Conservation (phyloP, 2,888 invertebrate species). For the Salpingus planirostris region DNA sequence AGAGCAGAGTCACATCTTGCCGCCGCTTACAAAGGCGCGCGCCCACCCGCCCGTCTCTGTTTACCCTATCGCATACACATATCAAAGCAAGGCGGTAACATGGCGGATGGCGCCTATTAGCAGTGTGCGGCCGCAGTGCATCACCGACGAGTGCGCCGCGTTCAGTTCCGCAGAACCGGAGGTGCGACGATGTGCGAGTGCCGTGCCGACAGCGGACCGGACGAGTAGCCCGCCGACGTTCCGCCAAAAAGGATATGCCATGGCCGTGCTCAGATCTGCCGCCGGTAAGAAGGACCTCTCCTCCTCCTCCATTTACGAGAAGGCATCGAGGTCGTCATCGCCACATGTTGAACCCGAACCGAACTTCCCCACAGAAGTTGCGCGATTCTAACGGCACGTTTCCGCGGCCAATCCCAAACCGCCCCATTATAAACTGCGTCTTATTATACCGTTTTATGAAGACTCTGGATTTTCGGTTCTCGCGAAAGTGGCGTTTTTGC, state of each 20-base stretch:
- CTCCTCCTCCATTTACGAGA: background rate
- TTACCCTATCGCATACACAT: conserved; percentile 30
- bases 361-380: too few relatives aligned
- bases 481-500: background rate
- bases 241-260: conserved; percentile 27
- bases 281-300: conserved; percentile 31
- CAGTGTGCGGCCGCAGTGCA: conserved; percentile 29
- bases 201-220: conserved; percentile 9
- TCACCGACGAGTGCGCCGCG: conserved; percentile 24
- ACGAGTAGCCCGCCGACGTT: too few relatives aligned
- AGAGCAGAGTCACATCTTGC: conserved; percentile 19
- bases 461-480: too few relatives aligned
- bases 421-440: too few relatives aligned
- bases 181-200: conserved; percentile 11
- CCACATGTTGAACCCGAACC: too few relatives aligned
- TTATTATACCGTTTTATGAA: too few relatives aligned
- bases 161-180: conserved; percentile 27
- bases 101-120: conserved; percentile 35
- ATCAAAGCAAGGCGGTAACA: conserved; percentile 29
- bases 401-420: too few relatives aligned
- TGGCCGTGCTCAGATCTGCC: conserved; percentile 41
- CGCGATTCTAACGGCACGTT: too few relatives aligned
- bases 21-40: conserved; percentile 20
- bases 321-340: background rate
- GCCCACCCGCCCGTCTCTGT: conserved; percentile 24